Conservation (phyloP, 2,797 vertebrate genomes). For the Anniella stebbinsi region DNA sequence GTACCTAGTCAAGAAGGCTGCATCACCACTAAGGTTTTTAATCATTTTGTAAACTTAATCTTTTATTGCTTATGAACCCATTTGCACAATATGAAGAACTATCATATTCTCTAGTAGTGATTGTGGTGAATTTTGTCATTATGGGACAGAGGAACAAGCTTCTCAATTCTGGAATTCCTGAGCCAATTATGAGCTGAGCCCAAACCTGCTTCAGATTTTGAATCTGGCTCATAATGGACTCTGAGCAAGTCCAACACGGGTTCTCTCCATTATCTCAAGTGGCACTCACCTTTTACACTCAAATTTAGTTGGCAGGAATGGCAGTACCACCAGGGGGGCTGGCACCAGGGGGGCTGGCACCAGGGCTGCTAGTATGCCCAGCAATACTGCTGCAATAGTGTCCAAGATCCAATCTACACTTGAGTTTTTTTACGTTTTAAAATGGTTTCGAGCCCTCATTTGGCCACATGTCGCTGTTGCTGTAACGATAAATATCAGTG, state of each 20-base stretch:
- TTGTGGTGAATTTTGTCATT: background rate
- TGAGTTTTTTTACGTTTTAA: too few species aligned
- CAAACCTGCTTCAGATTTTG: background rate
- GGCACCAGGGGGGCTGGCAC: background rate
- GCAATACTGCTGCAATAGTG: background rate
- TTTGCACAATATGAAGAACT: background rate
- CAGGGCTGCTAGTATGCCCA: background rate
- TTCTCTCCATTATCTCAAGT: background rate
- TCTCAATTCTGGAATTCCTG: background rate
- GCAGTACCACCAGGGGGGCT: background rate
- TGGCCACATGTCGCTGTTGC: too few species aligned
- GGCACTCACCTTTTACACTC: background rate
- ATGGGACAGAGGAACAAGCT: background rate
- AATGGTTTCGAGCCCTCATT: too few species aligned
- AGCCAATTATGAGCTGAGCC: background rate
- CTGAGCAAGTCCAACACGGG: background rate
- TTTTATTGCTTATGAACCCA: background rate
- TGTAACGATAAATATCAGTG: too few species aligned
- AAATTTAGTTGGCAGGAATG: background rate
- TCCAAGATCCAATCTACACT: too few species aligned
- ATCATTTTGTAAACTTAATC: background rate
- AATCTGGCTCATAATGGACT: background rate
- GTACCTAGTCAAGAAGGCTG: conserved; percentile 5
- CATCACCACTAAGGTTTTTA: background rate
- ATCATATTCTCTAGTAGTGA: background rate